Percentiles rank a stretch among this genome's conserved stretches.
phyloP scores from a whole-genome alignment of 2,888 invertebrate genomes.

The Empis livida region DNA sequence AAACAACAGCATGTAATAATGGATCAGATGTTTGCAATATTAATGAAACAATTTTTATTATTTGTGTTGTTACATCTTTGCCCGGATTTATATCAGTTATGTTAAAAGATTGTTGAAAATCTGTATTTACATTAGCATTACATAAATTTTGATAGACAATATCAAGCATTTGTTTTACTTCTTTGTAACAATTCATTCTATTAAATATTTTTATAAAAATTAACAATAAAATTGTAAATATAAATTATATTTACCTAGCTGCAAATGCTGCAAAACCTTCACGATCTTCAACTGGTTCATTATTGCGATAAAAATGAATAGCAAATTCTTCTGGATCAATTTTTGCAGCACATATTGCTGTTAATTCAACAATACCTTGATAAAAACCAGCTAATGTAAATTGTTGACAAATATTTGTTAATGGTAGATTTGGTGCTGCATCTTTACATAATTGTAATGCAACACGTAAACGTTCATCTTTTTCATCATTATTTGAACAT shows the following conservation, averaged over 20 bases:
- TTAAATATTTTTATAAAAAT: constrained; percentile 15
- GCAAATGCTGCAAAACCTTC: constrained; percentile 65
- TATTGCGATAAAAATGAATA: constrained; percentile 73
- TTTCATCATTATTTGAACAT: constrained; percentile 59
- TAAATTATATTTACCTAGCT: constrained; percentile 36
- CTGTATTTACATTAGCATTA: constrained; percentile 23
- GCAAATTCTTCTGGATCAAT: constrained; percentile 84
- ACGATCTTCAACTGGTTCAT: constrained; percentile 68
- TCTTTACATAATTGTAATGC: constrained; percentile 78
- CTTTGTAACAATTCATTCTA: constrained; percentile 81
- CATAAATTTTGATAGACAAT: constrained; percentile 29
- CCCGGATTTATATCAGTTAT: constrained; percentile 11
- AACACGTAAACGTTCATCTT: constrained; percentile 60
- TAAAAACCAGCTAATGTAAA: constrained; percentile 70
- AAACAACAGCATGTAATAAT: constrained; percentile 78
- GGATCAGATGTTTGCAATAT: constrained; percentile 67
- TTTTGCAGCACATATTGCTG: constrained; percentile 69
- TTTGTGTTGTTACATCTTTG: constrained; percentile 30
- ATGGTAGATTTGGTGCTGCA: constrained; percentile 75
- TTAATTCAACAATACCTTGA: constrained; percentile 78
- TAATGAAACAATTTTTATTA: constrained; percentile 49
- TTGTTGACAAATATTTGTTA: constrained; percentile 73
- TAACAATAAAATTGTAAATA: too few relatives aligned
- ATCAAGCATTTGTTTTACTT: constrained; percentile 67
- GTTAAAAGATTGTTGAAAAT: constrained; percentile 15